Conservation (phyloP, 1,140 invertebrate genomes). For the Drosophila sproati region DNA sequence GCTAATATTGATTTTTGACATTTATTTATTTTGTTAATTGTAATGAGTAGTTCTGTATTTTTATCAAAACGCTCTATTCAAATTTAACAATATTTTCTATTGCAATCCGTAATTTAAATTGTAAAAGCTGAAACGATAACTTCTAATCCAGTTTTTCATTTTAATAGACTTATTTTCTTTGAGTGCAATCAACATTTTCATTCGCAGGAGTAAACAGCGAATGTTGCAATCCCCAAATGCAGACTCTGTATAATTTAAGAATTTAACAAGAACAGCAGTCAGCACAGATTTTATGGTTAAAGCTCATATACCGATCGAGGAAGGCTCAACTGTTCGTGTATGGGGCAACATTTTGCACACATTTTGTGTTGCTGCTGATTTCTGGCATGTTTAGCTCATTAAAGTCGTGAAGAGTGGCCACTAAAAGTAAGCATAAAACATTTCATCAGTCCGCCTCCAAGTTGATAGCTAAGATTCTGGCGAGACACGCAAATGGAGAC, state of each 20-base stretch:
- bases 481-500: conserved; percentile 31
- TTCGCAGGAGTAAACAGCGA: not conserved
- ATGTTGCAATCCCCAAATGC: not conserved
- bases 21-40: too few species aligned
- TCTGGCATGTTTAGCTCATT: conserved; percentile 59
- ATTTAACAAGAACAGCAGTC: conserved; percentile 6
- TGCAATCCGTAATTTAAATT: too few species aligned
- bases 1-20: too few species aligned
- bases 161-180: too few species aligned
- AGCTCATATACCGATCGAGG: not conserved
- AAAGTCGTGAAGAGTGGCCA: conserved; percentile 51
- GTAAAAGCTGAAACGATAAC: not conserved
- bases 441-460: conserved; percentile 43
- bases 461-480: conserved; percentile 4
- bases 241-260: conserved; percentile 25
- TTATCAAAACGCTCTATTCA: too few species aligned
- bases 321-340: not conserved
- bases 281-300: conserved; percentile 7
- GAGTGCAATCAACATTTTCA: not conserved
- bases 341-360: conserved; percentile 32
- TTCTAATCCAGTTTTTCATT: not conserved
- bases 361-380: conserved; percentile 58
- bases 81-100: not conserved
- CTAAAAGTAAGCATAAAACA: conserved; percentile 73
- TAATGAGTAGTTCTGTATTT: too few species aligned